A percentile compares a stretch with the other conserved stretches of the same genome.
These are phyloP conservation scores for Drosophila pseudoananassae DNA, from an alignment of 1,140 invertebrate species.

Conservation along the genomic window DNA sequence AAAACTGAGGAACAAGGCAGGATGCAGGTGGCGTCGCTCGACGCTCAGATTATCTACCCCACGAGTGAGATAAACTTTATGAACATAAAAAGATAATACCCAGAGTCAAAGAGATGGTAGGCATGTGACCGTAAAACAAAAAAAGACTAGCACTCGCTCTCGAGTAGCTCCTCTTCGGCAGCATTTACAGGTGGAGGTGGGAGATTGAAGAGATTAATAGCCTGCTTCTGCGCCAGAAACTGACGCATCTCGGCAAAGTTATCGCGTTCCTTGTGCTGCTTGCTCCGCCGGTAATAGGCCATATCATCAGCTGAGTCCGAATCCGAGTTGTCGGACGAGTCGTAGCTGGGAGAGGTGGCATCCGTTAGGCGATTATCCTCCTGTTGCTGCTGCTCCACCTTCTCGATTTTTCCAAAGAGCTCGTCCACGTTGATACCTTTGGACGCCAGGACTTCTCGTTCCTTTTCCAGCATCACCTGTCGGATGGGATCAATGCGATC, in stretches of 20 bases:
- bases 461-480: conserved; percentile 78
- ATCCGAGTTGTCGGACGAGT: conserved; percentile 39
- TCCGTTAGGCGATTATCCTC: conserved; percentile 62
- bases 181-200: conserved; percentile 23
- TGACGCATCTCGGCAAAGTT: conserved; percentile 83
- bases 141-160: conserved; percentile 71
- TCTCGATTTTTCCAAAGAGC: conserved; percentile 61
- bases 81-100: conserved; percentile 34
- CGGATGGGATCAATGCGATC: conserved; percentile 82
- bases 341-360: conserved; percentile 5
- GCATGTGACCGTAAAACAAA: conserved; percentile 6
- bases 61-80: conserved; percentile 23
- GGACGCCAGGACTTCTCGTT: conserved; percentile 71
- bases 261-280: conserved; percentile 76
- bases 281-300: conserved; percentile 50
- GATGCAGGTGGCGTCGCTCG: conserved; percentile 14
- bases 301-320: conserved; percentile 68
- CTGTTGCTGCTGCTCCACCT: conserved; percentile 26
- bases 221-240: conserved; percentile 77
- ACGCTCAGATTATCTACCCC: conserved; percentile 47
- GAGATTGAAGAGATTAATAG: conserved; percentile 70
- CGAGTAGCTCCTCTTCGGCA: conserved; percentile 69
- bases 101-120: conserved; percentile 26
- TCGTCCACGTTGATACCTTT: conserved; percentile 83
- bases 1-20: conserved; percentile 36